These are phyloP conservation scores for Magallana nippona DNA, from an alignment of 2,888 invertebrate species.

Conservation along the genomic window DNA sequence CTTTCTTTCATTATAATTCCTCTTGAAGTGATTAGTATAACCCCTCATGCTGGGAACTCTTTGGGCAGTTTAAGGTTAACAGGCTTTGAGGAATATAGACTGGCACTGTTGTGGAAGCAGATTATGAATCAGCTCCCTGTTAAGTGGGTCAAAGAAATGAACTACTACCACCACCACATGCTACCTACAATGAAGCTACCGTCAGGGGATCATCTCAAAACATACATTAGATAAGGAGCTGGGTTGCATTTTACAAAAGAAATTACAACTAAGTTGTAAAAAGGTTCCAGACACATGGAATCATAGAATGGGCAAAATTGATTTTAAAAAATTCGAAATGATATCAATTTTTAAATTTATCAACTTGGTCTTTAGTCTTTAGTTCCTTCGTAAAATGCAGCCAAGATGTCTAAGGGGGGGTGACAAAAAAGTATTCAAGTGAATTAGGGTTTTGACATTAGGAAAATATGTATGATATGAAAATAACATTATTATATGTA, in stretches of 20 bases:
- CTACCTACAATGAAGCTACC: background rate
- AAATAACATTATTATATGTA: no score
- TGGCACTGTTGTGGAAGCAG: background rate
- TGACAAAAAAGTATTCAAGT: no score
- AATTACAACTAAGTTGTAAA: background rate
- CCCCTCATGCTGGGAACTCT: background rate
- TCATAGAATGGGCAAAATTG: background rate
- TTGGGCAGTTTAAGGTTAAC: background rate
- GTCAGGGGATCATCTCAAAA: slow-evolving; percentile 1
- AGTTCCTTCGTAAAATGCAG: no score
- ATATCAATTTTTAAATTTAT: no score
- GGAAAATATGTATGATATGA: no score
- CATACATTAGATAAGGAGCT: background rate
- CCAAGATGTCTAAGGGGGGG: no score
- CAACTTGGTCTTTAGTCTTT: no score
- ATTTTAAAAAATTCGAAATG: no score
- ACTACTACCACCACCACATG: background rate
- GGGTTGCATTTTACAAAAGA: background rate
- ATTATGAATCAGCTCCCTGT: slow-evolving; percentile 22
- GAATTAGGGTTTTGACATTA: no score
- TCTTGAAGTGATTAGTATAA: no score
- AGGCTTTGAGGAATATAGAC: background rate
- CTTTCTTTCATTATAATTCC: no score
- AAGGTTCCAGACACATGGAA: background rate
- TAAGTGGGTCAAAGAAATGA: slow-evolving; percentile 1